Evolutionary conservation across 1,140 invertebrate genomes (phyloP).

Genomic region (Heterodera schachtii): DNA sequence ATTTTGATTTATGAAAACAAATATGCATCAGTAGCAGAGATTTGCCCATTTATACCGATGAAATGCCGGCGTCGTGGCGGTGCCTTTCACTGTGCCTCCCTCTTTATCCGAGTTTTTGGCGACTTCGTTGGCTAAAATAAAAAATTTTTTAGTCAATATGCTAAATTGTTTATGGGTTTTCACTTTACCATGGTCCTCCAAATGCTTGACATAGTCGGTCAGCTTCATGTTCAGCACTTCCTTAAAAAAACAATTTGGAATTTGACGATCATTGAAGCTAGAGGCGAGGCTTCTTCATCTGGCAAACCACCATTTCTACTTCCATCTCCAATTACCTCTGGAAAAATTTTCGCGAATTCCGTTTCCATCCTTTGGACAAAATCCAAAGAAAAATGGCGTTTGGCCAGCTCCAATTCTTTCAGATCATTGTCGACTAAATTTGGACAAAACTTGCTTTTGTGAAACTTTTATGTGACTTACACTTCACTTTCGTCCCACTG

Average conservation of each 20-base stretch:
- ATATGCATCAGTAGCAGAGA: too few species aligned
- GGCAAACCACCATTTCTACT: too few species aligned
- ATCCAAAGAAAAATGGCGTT: slow-evolving; percentile 7
- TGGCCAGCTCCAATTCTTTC: slow-evolving; percentile 9
- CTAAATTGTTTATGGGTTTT: not conserved
- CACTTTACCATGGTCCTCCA: not conserved
- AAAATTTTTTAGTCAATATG: too few species aligned
- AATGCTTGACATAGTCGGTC: not conserved
- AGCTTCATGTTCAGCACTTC: slow-evolving; percentile 10
- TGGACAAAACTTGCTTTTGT: not conserved
- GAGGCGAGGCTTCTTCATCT: not conserved
- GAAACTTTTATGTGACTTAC: not conserved
- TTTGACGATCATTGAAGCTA: too few species aligned
- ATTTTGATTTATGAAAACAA: too few species aligned
- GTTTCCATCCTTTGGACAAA: not conserved
- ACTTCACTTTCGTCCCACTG: not conserved
- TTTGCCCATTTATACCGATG: not conserved
- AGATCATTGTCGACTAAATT: slow-evolving; percentile 7
- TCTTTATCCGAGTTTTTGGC: not conserved
- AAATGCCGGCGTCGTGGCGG: not conserved
- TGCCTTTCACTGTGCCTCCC: too few species aligned
- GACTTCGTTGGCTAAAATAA: not conserved
- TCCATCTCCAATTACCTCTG: not conserved
- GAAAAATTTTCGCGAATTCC: slow-evolving; percentile 18
- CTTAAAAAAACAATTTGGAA: not conserved